phyloP scores from a whole-genome alignment of 2,888 invertebrate genomes.

The Polyommatus iphigenia region DNA sequence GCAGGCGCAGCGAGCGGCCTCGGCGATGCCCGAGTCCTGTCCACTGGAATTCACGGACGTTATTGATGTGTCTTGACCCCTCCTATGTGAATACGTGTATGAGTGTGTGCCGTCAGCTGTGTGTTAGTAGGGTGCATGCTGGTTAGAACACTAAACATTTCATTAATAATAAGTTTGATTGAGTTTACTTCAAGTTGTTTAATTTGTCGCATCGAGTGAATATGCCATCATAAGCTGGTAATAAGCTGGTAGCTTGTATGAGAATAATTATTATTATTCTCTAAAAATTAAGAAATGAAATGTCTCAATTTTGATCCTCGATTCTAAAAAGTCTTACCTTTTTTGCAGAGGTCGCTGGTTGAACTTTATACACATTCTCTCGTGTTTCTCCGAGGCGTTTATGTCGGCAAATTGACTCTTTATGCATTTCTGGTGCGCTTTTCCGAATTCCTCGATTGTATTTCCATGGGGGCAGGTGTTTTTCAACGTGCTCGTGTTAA shows the following conservation, averaged over 20 bases:
- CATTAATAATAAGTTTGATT: not conserved
- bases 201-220: not conserved
- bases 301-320: not conserved
- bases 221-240: not conserved
- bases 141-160: not conserved
- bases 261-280: no score
- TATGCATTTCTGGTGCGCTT: constrained; percentile 75
- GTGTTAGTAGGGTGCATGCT: constrained; percentile 26
- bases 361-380: constrained; percentile 75
- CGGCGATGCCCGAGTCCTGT: constrained; percentile 88
- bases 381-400: constrained; percentile 63
- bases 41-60: constrained; percentile 91
- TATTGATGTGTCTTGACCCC: constrained; percentile 85
- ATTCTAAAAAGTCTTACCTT: constrained; percentile 53
- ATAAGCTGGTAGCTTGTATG: no score
- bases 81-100: constrained; percentile 53
- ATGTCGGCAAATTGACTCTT: constrained; percentile 64
- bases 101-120: constrained; percentile 22
- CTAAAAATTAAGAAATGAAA: not conserved
- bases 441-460: constrained; percentile 73
- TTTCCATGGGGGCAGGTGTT: constrained; percentile 73
- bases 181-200: not conserved
- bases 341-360: constrained; percentile 74
- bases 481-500: constrained; percentile 62
- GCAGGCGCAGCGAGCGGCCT: constrained; percentile 81